phyloP scores from a whole-genome alignment of 1,140 invertebrate genomes.

The Belonocnema kinseyi region DNA sequence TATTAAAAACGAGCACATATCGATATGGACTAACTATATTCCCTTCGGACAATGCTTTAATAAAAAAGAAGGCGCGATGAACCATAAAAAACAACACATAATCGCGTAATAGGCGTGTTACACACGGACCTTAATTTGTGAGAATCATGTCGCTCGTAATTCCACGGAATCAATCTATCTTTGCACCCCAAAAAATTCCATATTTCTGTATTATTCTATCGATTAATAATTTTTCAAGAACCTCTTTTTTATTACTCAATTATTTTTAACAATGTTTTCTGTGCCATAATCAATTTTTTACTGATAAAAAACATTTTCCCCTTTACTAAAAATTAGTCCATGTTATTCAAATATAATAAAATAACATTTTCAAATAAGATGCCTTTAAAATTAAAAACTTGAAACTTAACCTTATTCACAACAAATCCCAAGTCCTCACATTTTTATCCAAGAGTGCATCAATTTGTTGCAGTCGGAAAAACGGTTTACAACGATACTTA shows the following conservation, averaged over 20 bases:
- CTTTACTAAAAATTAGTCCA: too few species aligned
- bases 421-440: too few species aligned
- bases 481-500: too few species aligned
- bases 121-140: constrained; percentile 54
- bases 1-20: constrained; percentile 7
- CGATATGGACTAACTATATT: constrained; percentile 8
- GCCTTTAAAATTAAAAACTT: too few species aligned
- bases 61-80: constrained; percentile 47
- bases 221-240: not conserved
- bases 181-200: constrained; percentile 30
- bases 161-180: constrained; percentile 46
- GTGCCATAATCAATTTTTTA: not conserved
- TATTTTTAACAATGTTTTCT: not conserved
- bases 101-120: constrained; percentile 65
- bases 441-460: too few species aligned
- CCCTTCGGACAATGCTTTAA: not conserved
- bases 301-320: too few species aligned
- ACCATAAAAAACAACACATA: constrained; percentile 41
- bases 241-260: not conserved
- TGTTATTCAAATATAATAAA: too few species aligned
- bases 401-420: too few species aligned
- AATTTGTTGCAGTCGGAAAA: too few species aligned
- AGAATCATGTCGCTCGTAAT: constrained; percentile 54
- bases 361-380: too few species aligned
- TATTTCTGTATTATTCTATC: not conserved